Conservation (phyloP, 2,888 invertebrate species). For the Aporophyla nigra region DNA sequence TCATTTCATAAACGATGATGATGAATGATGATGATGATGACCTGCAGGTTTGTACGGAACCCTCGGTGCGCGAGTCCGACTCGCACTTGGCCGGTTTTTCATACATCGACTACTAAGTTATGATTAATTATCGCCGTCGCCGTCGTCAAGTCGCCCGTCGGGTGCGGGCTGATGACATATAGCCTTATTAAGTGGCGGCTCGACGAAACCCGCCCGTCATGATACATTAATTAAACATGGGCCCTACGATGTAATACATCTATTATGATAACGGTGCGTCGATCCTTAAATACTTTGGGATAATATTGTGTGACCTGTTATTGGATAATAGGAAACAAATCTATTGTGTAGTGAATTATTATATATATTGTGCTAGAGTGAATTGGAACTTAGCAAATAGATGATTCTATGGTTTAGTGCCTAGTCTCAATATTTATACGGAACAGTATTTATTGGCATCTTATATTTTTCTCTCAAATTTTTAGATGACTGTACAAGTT, state of each 20-base stretch:
- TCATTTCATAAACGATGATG: too few species aligned
- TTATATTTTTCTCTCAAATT: too few species aligned
- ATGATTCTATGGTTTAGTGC: neutral
- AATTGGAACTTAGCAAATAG: neutral
- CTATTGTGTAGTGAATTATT: neutral
- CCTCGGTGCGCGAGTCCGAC: too few species aligned
- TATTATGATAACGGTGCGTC: constrained; percentile 42
- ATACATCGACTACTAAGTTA: constrained; percentile 27
- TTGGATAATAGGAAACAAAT: neutral
- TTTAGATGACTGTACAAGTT: too few species aligned
- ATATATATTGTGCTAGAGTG: neutral
- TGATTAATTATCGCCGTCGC: constrained; percentile 57
- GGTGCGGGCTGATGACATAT: constrained; percentile 45
- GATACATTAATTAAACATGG: constrained; percentile 59
- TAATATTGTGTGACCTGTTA: constrained; percentile 5
- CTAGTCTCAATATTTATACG: neutral
- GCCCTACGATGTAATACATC: constrained; percentile 36
- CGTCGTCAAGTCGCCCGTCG: constrained; percentile 21
- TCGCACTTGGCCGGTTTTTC: too few species aligned
- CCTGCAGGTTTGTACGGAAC: too few species aligned
- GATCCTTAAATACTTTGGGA: constrained; percentile 11
- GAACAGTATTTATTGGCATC: neutral
- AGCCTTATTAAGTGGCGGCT: constrained; percentile 46
- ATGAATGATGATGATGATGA: too few species aligned
- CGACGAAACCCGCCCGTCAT: constrained; percentile 23